A percentile compares a stretch with the other conserved stretches of the same genome.
phyloP scores from a whole-genome alignment of 2,113 vertebrate genomes.

The Onychorhynchus coronatus region DNA sequence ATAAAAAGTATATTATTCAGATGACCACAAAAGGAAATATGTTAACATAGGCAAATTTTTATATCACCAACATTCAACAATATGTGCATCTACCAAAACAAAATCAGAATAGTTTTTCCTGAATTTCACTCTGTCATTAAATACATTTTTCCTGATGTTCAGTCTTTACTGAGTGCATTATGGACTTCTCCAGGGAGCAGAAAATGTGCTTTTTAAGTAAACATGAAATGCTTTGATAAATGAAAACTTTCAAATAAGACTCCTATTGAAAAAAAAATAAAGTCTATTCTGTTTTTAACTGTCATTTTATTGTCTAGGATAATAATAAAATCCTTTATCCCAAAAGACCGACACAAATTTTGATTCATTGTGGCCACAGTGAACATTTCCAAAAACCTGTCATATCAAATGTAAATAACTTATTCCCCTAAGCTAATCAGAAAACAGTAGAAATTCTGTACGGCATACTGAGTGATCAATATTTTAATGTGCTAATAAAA shows the following conservation, averaged over 20 bases:
- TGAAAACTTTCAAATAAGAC: constrained; percentile 72
- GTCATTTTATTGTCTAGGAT: constrained; percentile 23
- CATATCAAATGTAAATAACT: constrained; percentile 3
- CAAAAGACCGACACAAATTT: constrained; percentile 39
- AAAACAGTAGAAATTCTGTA: constrained; percentile 32
- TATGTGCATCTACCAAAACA: constrained; percentile 24
- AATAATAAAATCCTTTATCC: constrained; percentile 55
- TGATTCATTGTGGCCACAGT: constrained; percentile 22
- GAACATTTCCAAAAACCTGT: constrained; percentile 35
- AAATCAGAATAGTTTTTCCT: constrained; percentile 48
- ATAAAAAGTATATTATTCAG: background rate
- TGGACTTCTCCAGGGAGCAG: constrained; percentile 66
- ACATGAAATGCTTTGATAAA: constrained; percentile 70
- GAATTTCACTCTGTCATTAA: constrained; percentile 58
- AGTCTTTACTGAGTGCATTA: constrained; percentile 65
- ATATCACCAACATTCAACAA: background rate
- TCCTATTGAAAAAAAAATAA: constrained; percentile 36
- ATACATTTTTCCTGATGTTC: constrained; percentile 63
- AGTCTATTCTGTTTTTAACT: constrained; percentile 43
- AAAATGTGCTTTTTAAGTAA: constrained; percentile 67
- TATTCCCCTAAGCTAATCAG: constrained; percentile 31
- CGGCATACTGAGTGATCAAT: background rate
- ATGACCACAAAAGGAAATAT: background rate
- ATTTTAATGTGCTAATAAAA: constrained; percentile 24
- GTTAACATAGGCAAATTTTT: background rate